Evolutionary conservation across 2,888 invertebrate species (phyloP).

Genomic region (Monopis laevigella): DNA sequence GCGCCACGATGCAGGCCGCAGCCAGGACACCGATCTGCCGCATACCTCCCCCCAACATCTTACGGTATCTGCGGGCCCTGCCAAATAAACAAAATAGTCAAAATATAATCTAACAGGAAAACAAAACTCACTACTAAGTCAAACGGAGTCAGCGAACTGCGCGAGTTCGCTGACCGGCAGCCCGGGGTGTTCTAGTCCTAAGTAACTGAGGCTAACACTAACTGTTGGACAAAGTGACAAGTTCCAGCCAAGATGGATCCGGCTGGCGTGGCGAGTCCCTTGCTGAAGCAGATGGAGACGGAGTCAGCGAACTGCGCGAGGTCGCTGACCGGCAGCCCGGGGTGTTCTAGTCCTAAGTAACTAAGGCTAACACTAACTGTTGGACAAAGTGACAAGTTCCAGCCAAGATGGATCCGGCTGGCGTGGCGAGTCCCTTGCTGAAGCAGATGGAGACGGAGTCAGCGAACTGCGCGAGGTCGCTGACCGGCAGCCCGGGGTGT

Average conservation of each 20-base stretch:
- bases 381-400: slow-evolving; percentile 79
- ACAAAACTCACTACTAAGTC: no score
- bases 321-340: slow-evolving; percentile 69
- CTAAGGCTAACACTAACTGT: slow-evolving; percentile 70
- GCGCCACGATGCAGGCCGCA: slow-evolving; percentile 85
- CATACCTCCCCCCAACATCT: slow-evolving; percentile 94
- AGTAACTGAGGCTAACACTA: slow-evolving; percentile 27
- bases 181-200: background rate
- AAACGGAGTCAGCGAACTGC: background rate
- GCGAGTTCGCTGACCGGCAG: background rate
- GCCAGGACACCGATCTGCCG: slow-evolving; percentile 92
- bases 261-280: slow-evolving; percentile 89
- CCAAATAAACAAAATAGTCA: no score
- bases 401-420: slow-evolving; percentile 85
- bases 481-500: slow-evolving; percentile 69
- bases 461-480: slow-evolving; percentile 74
- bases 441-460: slow-evolving; percentile 89
- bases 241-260: slow-evolving; percentile 87
- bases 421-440: slow-evolving; percentile 91
- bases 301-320: slow-evolving; percentile 80
- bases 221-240: slow-evolving; percentile 77
- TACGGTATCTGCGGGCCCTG: slow-evolving; percentile 83
- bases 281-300: slow-evolving; percentile 90
- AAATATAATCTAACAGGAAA: no score
- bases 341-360: slow-evolving; percentile 44